These are phyloP conservation scores for Capra hircus DNA, from an alignment of 2,113 vertebrate species.

Conservation along the genomic window DNA sequence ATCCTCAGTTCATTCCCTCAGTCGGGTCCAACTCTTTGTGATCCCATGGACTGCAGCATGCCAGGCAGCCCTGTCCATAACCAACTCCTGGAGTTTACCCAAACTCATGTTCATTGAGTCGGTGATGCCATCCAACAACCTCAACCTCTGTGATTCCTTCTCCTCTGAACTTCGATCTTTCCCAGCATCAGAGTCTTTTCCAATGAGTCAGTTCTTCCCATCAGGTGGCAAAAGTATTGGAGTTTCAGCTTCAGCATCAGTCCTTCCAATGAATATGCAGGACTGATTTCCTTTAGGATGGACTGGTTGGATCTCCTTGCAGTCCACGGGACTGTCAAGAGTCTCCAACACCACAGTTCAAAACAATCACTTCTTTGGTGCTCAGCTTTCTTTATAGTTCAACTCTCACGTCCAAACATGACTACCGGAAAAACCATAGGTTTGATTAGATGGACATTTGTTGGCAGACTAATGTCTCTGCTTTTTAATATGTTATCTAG, in stretches of 20 bases:
- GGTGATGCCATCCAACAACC: neutral
- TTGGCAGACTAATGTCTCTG: neutral
- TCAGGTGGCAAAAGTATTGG: neutral
- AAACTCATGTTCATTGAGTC: neutral
- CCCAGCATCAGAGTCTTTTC: neutral
- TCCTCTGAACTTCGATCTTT: neutral
- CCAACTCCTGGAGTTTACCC: neutral
- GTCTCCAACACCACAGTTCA: neutral
- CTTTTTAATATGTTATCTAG: neutral
- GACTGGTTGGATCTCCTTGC: neutral
- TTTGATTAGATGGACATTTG: neutral
- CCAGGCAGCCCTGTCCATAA: neutral
- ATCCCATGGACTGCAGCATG: neutral
- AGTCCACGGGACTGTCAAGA: neutral
- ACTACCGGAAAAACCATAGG: neutral
- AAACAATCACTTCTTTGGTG: neutral
- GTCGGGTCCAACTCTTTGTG: neutral
- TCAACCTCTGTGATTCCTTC: neutral
- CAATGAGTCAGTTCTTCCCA: neutral
- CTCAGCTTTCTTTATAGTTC: neutral
- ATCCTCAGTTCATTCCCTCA: neutral
- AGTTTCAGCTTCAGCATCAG: neutral
- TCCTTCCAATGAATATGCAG: neutral
- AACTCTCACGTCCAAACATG: neutral
- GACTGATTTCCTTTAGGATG: neutral